Base-by-base conservation (phyloP, 2,888 invertebrate genomes). In the Pocota personata region DNA sequence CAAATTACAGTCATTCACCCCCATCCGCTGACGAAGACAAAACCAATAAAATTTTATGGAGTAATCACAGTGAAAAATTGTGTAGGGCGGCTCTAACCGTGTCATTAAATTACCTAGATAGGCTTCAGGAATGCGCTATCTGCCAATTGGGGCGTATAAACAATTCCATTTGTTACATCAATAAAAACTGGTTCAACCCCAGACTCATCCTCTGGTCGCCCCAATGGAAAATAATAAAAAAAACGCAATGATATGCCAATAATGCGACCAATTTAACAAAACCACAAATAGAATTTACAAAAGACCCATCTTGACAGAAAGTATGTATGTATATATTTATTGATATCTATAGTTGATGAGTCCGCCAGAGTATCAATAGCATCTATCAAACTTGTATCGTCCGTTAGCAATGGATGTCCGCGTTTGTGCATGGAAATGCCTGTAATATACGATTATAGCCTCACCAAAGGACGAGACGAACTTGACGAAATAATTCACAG, bases 21-120 rank as follows among this genome's bases (percentile, higher is more conserved):
- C 24, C 7, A 32, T 27, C 40, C 7, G 52, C 52, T 14, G 40
- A n/a, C 40, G 19, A 37, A 67, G 40, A 71, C 24, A 57, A 73
- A 79, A 75, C 71, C 76, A 62, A 80, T 86, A 72, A 67, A 86
- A 71, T 86, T 80, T 76, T 80, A 82, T 86, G 66, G 82, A 66
- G 66, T 77, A 76, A 82, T 86, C 86, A 86, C 40, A 62, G 52
- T 72, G 72, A 77, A 86, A 67, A 72, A 77, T 80, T 55, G 76
- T 66, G 19, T 72, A 76, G 76, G 82, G 58, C 75, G 58, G 64
- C 80, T 71, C 66, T 50, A 71, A 76, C 43, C 50, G 57, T 71
- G 79, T 66, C 84, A 80, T 86, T 86, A 72, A 86, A 77, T 77
- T 86, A 82, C 46, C 58, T 62, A 66, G 64, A 86, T 86, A 62